Conservation (phyloP, 2,888 invertebrate genomes). For the Pseudococcus viburni region DNA sequence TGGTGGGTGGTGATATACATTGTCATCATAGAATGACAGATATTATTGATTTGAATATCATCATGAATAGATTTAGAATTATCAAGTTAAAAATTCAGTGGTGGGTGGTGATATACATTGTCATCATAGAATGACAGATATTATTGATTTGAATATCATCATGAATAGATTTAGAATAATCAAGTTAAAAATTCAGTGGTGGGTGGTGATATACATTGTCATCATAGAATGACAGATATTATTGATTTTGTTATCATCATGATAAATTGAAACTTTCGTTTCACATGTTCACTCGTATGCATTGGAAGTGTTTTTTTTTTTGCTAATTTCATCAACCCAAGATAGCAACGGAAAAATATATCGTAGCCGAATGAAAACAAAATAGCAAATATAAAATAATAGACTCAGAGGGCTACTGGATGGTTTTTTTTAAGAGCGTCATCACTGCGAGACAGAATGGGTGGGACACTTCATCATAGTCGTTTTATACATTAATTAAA, state of each 20-base stretch:
- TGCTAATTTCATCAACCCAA: not conserved
- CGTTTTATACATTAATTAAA: not conserved
- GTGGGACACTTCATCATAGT: not conserved
- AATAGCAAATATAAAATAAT: too few species aligned
- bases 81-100: slow-evolving; percentile 46
- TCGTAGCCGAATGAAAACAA: not conserved
- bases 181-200: slow-evolving; percentile 59
- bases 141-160: not conserved
- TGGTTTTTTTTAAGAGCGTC: not conserved
- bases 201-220: slow-evolving; percentile 65
- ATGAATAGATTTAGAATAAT: too few species aligned
- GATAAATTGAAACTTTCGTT: not conserved
- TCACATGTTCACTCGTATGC: slow-evolving; percentile 54
- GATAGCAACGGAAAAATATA: not conserved
- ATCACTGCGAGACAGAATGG: slow-evolving; percentile 14
- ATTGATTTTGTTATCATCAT: slow-evolving; percentile 2
- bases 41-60: not conserved
- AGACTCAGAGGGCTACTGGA: not conserved
- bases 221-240: slow-evolving; percentile 36
- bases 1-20: slow-evolving; percentile 62
- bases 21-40: slow-evolving; percentile 59
- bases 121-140: slow-evolving; percentile 56
- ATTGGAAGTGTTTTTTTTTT: not conserved
- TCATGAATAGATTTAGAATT: not conserved
- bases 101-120: slow-evolving; percentile 67